Base-by-base conservation (phyloP, 2,888 invertebrate genomes). In the Eupithecia centaureata region DNA sequence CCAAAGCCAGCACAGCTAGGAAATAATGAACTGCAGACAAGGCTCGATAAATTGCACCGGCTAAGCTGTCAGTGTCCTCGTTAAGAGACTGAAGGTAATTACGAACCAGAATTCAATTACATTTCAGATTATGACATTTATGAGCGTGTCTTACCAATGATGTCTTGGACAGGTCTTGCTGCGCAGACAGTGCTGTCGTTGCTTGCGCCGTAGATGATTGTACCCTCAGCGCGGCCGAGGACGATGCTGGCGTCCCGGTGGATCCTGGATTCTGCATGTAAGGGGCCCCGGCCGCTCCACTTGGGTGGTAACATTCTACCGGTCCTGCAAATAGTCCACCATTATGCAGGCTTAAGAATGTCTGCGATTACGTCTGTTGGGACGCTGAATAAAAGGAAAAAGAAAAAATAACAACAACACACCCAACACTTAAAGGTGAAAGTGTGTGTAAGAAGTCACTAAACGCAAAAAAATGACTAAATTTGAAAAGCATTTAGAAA, bases 231-330 rank as follows among this genome's bases (percentile, higher is more conserved):
- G 84, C 78, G 56, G 82, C 68, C 77, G 85, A 91, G 59, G 86
- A 84, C 57, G 90, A 73, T 58, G 82, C 73, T 81, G 87, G 89
- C 22, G 86, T 83, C 68, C 86, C 87, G 71, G 89, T 86, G 42
- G 85, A 78, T n/a, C n/a, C n/a, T 66, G 86, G 73, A 72, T 76
- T 85, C 72, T 83, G 80, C 89, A 92, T 87, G 77, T 87, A 92
- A 30, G 83, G 81, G 70, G 86, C 83, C 72, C 87, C 86, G 42
- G 86, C 81, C 67, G 86, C 85, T 74, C 88, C 87, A 71, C 86
- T 73, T 47, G 88, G 87, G 78, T 90, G 91, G 82, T 89, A 92
- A 75, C 91, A 91, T 86, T 92, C 92, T 83, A 90, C 86, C 89
- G 93, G 87, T 82, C 90, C 88, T 89, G 81, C 18, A 47, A 64